Percentiles rank a stretch among this genome's conserved stretches.
Conservation (phyloP, 2,888 invertebrate species). For the Himalopsyche japonica region DNA sequence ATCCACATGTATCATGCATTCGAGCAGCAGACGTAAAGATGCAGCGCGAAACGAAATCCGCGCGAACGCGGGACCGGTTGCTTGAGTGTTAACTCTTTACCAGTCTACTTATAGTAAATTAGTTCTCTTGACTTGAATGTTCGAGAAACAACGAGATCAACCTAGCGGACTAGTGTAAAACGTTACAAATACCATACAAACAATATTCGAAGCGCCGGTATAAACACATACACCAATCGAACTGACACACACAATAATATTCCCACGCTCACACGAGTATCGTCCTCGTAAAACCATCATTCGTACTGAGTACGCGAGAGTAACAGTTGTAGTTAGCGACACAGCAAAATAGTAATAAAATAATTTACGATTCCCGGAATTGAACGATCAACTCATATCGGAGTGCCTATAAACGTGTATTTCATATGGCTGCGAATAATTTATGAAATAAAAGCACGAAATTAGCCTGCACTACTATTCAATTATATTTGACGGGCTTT, state of each 20-base stretch:
- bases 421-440: not conserved
- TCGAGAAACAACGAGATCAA: too few species aligned
- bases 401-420: not conserved
- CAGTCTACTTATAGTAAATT: too few species aligned
- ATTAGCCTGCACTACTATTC: not conserved
- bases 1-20: too few species aligned
- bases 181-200: too few species aligned
- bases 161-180: too few species aligned
- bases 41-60: too few species aligned
- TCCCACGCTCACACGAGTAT: not conserved
- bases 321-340: not conserved
- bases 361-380: not conserved
- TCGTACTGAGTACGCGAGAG: not conserved
- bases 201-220: too few species aligned
- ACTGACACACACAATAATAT: not conserved
- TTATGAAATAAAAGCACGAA: not conserved
- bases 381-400: not conserved
- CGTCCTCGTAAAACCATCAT: not conserved
- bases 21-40: too few species aligned
- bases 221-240: too few species aligned
- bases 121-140: too few species aligned
- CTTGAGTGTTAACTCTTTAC: too few species aligned
- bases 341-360: not conserved
- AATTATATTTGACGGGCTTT: not conserved
- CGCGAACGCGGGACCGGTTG: too few species aligned